Conservation (phyloP, 2,888 invertebrate genomes). For the Drosophila neotestacea region DNA sequence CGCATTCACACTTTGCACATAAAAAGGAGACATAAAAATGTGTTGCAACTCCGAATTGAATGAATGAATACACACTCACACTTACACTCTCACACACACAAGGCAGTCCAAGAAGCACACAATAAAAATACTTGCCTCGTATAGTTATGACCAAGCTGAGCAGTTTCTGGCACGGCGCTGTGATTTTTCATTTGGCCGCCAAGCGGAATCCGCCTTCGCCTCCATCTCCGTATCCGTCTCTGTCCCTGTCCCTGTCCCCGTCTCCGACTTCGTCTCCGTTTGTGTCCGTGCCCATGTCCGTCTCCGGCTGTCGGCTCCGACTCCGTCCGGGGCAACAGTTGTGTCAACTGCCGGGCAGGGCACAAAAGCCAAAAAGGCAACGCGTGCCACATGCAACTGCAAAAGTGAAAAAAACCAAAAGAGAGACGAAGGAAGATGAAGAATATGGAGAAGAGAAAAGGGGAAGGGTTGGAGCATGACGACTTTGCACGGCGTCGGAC, state of each 20-base stretch:
- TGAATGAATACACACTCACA: slow-evolving; percentile 63
- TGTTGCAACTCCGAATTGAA: slow-evolving; percentile 72
- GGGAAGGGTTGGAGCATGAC: neutral
- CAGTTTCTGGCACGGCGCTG: slow-evolving; percentile 70
- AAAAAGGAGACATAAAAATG: slow-evolving; percentile 74
- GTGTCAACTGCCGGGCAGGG: slow-evolving; percentile 56
- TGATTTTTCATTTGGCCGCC: slow-evolving; percentile 75
- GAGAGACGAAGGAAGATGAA: neutral
- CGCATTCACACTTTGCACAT: slow-evolving; percentile 67
- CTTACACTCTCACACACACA: slow-evolving; percentile 15
- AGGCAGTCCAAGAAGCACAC: slow-evolving; percentile 37
- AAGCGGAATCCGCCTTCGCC: slow-evolving; percentile 19
- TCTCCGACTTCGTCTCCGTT: slow-evolving; percentile 16
- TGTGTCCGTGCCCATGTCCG: slow-evolving; percentile 16
- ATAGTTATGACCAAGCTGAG: slow-evolving; percentile 58
- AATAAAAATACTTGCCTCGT: slow-evolving; percentile 66
- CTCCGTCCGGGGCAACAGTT: slow-evolving; percentile 66
- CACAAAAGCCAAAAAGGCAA: slow-evolving; percentile 46
- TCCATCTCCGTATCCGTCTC: slow-evolving; percentile 15
- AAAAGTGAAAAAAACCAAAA: slow-evolving; percentile 44
- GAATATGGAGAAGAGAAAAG: neutral
- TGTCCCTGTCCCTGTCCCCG: slow-evolving; percentile 7
- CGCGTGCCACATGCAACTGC: slow-evolving; percentile 74
- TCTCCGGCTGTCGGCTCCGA: slow-evolving; percentile 23
- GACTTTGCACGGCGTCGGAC: slow-evolving; percentile 25